Evolutionary conservation across 2,888 invertebrate genomes (phyloP), one percentile per base, ranked within the genome.

Genomic region (Drosophila neonasuta): DNA sequence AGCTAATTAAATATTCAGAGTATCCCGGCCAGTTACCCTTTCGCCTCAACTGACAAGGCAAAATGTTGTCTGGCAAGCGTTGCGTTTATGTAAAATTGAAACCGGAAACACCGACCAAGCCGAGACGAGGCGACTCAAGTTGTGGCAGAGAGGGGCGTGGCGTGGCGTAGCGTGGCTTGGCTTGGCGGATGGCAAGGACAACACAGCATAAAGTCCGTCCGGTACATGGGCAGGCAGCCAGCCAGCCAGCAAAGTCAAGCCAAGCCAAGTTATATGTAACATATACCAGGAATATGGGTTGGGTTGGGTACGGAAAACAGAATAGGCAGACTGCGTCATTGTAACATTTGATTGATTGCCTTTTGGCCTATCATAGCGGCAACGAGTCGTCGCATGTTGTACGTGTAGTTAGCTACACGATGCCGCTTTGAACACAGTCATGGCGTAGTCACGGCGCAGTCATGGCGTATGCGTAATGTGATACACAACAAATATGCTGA

Each of bases 291-390:
- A 3, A 36, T 41, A 36, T 45, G 39, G 17, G 20, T 9, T 41
- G 24, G 24, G 39, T 39, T 8, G 20, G 32, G 13, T 20, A n/a
- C 44, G 32, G 32, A 9, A 42, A 17, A 24, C 24, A 36, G 55
- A 32, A 51, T 44, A 48, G 62, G 13, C 42, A 29, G 49, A 58
- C 68, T 76, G 78, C 68, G 80, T 68, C 74, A 80, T 80, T 80
- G 79, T 67, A 65, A 48, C 79, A 74, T 74, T 79, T 83, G 83
- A 83, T 83, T 83, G 86, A 83, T 83, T 79, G 79, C 79, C 81
- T 62, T 65, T 48, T 70, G 62, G 58, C 67, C 75, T 75, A 78
- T 63, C 64, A 60, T 51, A 66, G 73, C 46, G 29, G 10, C 56
- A 66, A 62, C 46, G 46, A 60, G 41, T 36, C 42, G 20, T 46